A percentile compares a stretch with the other conserved stretches of the same genome.
phyloP scores from a whole-genome alignment of 2,888 invertebrate species.

The Rhodophaea formosa region DNA sequence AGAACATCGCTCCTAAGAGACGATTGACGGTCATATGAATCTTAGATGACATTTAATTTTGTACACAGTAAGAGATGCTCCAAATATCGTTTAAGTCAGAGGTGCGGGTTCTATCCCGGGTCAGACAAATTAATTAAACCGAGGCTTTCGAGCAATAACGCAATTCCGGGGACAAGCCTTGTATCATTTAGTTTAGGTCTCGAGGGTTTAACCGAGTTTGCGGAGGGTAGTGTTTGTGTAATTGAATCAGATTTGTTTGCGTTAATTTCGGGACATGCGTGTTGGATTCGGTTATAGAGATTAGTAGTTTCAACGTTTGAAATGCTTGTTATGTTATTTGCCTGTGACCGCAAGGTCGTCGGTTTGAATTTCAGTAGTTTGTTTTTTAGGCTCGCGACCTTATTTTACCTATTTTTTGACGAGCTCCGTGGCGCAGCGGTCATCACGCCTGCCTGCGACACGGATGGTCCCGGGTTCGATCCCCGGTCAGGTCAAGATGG shows the following conservation, averaged over 20 bases:
- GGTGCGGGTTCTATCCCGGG: constrained; percentile 41
- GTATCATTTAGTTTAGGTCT: constrained; percentile 38
- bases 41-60: background rate
- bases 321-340: background rate
- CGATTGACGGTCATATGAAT: background rate
- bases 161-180: constrained; percentile 40
- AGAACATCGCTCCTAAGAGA: too few species aligned
- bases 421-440: too few species aligned
- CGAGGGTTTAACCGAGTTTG: constrained; percentile 30
- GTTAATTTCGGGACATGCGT: constrained; percentile 13
- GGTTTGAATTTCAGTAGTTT: background rate
- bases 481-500: too few species aligned
- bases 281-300: constrained; percentile 4
- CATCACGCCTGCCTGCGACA: too few species aligned
- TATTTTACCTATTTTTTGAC: too few species aligned
- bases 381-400: too few species aligned
- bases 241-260: constrained; percentile 14
- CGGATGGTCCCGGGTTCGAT: too few species aligned
- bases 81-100: constrained; percentile 23
- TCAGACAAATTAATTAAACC: constrained; percentile 53
- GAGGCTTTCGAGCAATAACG: constrained; percentile 52
- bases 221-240: constrained; percentile 23
- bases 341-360: background rate
- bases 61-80: constrained; percentile 11
- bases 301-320: background rate